Evolutionary conservation across 2,797 vertebrate genomes (phyloP).

Genomic region (Iguana delicatissima): DNA sequence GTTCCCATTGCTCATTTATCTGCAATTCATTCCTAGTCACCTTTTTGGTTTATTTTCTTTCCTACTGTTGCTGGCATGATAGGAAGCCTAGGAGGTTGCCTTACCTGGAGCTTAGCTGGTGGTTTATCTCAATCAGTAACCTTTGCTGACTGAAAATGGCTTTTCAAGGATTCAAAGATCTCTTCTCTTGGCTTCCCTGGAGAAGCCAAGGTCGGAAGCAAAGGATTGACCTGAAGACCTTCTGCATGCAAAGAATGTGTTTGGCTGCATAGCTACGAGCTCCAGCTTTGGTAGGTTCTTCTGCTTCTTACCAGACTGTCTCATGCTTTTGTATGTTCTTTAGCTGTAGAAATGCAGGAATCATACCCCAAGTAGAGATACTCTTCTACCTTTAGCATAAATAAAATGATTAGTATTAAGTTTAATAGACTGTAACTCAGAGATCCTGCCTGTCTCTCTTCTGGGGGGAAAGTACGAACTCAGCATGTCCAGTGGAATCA

Average conservation of each 20-base stretch:
- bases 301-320: not conserved
- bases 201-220: too few species aligned
- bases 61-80: not conserved
- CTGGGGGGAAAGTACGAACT: not conserved
- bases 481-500: not conserved
- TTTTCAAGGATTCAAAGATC: not conserved
- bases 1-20: not conserved
- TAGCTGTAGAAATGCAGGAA: not conserved
- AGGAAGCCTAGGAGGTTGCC: not conserved
- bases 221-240: too few species aligned
- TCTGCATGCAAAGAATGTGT: too few species aligned
- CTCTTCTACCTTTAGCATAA: not conserved
- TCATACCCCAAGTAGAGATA: not conserved
- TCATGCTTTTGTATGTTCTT: not conserved
- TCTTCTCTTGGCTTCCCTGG: too few species aligned
- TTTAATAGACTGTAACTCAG: not conserved
- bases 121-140: not conserved
- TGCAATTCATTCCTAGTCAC: not conserved
- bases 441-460: not conserved
- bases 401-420: not conserved
- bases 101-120: not conserved
- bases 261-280: too few species aligned
- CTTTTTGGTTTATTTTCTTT: not conserved
- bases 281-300: not conserved
- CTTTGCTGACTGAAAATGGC: not conserved